A percentile compares a stretch with the other conserved stretches of the same genome.
These are phyloP conservation scores for Oopsacas minuta DNA, from an alignment of 37 sponge, comb jelly and placozoan species.

Conservation along the genomic window DNA sequence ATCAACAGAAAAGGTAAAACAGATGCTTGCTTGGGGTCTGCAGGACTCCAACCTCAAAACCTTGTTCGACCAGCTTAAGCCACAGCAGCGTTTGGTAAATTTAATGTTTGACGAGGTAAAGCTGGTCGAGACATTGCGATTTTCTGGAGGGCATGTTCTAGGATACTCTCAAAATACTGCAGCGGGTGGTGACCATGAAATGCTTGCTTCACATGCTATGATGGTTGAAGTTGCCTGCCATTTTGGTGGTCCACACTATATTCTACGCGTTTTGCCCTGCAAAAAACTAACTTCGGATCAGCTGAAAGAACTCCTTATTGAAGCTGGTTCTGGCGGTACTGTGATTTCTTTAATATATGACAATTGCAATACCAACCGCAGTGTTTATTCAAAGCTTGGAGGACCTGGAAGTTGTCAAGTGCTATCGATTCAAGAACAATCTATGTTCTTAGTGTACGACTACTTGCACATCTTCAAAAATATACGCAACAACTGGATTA, in stretches of 20 bases:
- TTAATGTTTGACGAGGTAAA: constrained; percentile 20
- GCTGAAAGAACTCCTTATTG: constrained; percentile 18
- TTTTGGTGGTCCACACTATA: constrained; percentile 17
- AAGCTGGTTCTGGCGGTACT: constrained; percentile 20
- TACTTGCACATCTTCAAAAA: constrained; percentile 20
- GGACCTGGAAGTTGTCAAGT: constrained; percentile 19
- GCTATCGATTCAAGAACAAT: constrained; percentile 19
- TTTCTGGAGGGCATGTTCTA: constrained; percentile 19
- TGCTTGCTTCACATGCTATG: constrained; percentile 11
- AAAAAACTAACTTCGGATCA: constrained; percentile 20
- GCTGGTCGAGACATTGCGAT: constrained; percentile 14
- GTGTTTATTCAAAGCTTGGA: constrained; percentile 19
- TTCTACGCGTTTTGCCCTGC: constrained; percentile 18
- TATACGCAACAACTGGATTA: constrained; percentile 15
- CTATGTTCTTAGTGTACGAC: constrained; percentile 14
- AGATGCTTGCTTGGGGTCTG: constrained; percentile 14
- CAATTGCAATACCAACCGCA: constrained; percentile 19
- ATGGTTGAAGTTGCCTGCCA: constrained; percentile 18
- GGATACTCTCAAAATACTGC: constrained; percentile 17
- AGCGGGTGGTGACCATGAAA: constrained; percentile 20
- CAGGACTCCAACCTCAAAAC: constrained; percentile 19
- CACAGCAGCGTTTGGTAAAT: constrained; percentile 17
- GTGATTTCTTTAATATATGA: constrained; percentile 19
- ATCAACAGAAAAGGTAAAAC: constrained; percentile 20
- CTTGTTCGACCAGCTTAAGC: constrained; percentile 19